Evolutionary conservation across 2,113 vertebrate genomes (phyloP).

Genomic region (Poeciliopsis turrubarensis): DNA sequence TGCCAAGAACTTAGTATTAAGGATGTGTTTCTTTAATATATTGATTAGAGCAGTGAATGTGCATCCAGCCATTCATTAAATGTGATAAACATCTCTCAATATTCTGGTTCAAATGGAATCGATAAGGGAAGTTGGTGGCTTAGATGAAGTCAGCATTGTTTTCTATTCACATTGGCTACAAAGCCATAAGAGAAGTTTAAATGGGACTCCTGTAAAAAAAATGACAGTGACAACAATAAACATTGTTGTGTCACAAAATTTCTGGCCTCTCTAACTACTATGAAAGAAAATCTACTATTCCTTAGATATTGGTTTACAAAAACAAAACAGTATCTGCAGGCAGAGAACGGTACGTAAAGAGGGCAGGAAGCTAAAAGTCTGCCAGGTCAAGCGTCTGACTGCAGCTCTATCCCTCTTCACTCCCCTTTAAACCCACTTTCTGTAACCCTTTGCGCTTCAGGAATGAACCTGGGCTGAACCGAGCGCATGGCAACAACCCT

Average conservation of each 20-base stretch:
- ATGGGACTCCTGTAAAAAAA: neutral
- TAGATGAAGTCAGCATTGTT: too few species aligned
- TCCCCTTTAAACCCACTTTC: constrained; percentile 38
- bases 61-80: too few species aligned
- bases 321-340: constrained; percentile 19
- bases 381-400: constrained; percentile 70
- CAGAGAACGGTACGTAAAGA: constrained; percentile 41
- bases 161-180: too few species aligned
- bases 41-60: too few species aligned
- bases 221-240: neutral
- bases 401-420: constrained; percentile 59
- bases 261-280: neutral
- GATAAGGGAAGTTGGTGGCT: too few species aligned
- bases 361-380: constrained; percentile 51
- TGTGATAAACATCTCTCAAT: too few species aligned
- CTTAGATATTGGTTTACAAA: constrained; percentile 6
- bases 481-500: constrained; percentile 61
- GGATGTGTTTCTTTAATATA: too few species aligned
- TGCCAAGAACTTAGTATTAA: too few species aligned
- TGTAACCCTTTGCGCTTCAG: constrained; percentile 64
- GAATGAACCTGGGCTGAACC: constrained; percentile 67
- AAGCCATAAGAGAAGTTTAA: neutral
- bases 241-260: neutral
- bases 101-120: too few species aligned
- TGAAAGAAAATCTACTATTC: neutral